Base-by-base conservation (phyloP, 1,140 invertebrate species). In the Drosophila yakuba region DNA sequence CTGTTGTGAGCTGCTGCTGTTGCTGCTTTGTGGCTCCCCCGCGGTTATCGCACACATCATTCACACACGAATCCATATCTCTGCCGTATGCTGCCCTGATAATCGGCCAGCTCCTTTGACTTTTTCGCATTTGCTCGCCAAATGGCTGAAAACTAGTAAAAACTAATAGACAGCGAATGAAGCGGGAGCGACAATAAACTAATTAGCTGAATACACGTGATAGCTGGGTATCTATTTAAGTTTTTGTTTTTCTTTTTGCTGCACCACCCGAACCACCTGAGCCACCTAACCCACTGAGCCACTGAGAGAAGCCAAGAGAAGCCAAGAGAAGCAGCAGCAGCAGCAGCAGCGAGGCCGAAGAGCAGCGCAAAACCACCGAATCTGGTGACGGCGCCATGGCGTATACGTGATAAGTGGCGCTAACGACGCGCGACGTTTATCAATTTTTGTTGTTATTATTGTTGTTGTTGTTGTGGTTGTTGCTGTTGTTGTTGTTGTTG, bases 371-470 rank as follows among this genome's bases (percentile, higher is more conserved):
- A 56, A 39, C 25, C 60, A 58, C 51, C 38, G 55, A 62, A 43
- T 62, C 60, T 48, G 43, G 32, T 43, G 17, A 12, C 48, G 50
- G 64, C 79, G 79, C 86, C 84, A 79, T 80, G 84, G 79, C 83
- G 84, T 88, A 88, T 88, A 88, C 83, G 83, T 88, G 83, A 88
- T 88, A 88, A 88, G 83, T 88, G 83, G 83, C 83, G 83, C 84
- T 88, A 88, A 88, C 79, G 84, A 88, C 84, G 84, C 79, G 84
- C 72, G 66, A 69, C 83, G 79, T 88, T 88, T 88, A 88, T 88
- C 83, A 88, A 88, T 74, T 83, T 79, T 36, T 36, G 35, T 36
- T 36, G 35, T 36, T 36, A 7, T 8, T 20, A 1, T 1, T 1
- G 20, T 2, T 20, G 20, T 2, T 20, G 20, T 20, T 20, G 20